Evolutionary conservation across 2,888 invertebrate genomes (phyloP).

Genomic region (Syrista parreyssii): DNA sequence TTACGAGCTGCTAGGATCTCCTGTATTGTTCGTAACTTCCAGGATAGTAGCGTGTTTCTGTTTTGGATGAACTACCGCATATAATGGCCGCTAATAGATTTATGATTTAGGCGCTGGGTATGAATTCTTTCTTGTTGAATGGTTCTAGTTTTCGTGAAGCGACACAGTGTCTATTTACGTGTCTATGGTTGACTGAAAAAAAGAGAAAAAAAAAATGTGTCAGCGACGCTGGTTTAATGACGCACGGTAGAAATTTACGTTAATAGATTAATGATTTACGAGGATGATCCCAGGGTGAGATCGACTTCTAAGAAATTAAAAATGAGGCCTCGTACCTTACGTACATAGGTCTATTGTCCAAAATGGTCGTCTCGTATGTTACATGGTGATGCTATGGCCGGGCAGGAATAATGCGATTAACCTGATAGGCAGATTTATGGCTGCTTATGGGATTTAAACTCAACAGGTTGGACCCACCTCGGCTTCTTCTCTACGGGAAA

Average conservation of each 20-base stretch:
- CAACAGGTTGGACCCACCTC: slow-evolving; percentile 47
- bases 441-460: slow-evolving; percentile 56
- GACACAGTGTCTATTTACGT: background rate
- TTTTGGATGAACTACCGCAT: background rate
- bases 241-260: background rate
- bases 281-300: background rate
- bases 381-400: background rate
- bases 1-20: background rate
- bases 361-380: background rate
- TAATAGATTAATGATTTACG: background rate
- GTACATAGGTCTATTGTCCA: background rate
- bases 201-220: background rate
- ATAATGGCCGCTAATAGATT: background rate
- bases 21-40: background rate
- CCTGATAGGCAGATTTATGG: slow-evolving; percentile 51
- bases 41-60: background rate
- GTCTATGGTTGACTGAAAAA: background rate
- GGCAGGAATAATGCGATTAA: slow-evolving; percentile 53
- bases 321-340: background rate
- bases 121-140: background rate
- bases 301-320: background rate
- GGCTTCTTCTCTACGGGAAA: background rate
- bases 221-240: background rate
- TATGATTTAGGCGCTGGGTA: background rate
- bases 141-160: background rate